phyloP scores from a whole-genome alignment of 37 sponge, comb jelly and placozoan species.

The Eunapius fragilis region DNA sequence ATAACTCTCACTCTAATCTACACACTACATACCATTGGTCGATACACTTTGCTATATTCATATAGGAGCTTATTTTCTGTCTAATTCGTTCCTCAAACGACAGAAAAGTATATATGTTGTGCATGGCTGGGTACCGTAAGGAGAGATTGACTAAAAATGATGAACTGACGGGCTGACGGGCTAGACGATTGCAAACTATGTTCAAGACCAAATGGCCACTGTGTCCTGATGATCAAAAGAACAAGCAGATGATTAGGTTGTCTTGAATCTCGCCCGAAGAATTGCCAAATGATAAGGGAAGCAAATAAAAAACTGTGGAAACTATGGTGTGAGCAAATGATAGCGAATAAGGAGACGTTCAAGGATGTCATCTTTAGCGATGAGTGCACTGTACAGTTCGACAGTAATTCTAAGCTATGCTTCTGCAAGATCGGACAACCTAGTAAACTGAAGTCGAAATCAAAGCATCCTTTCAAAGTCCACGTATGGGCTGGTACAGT shows the following conservation, averaged over 20 bases:
- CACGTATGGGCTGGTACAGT: slow-evolving; percentile 53
- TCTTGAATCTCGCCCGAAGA: not conserved
- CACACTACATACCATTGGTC: too few relatives aligned
- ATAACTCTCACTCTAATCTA: too few relatives aligned
- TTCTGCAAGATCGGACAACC: not conserved
- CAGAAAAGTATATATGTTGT: too few relatives aligned
- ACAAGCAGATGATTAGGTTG: slow-evolving; percentile 1
- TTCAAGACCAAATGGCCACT: slow-evolving; percentile 14
- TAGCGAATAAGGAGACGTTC: slow-evolving; percentile 11
- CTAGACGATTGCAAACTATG: slow-evolving; percentile 1
- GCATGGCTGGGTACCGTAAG: too few relatives aligned
- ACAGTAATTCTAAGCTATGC: slow-evolving; percentile 10
- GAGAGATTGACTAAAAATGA: not conserved
- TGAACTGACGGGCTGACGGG: slow-evolving; percentile 46
- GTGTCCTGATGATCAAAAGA: not conserved
- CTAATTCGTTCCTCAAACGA: too few relatives aligned
- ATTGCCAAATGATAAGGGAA: slow-evolving; percentile 22
- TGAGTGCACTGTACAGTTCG: slow-evolving; percentile 31
- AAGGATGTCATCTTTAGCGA: slow-evolving; percentile 25
- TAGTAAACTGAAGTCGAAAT: slow-evolving; percentile 20
- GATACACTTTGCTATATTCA: too few relatives aligned
- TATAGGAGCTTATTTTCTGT: too few relatives aligned
- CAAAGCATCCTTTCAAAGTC: slow-evolving; percentile 27
- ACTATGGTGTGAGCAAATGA: slow-evolving; percentile 1
- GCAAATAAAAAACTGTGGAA: slow-evolving; percentile 25